These are phyloP conservation scores for Capreolus pygargus DNA, from an alignment of 2,113 vertebrate species.

Conservation along the genomic window DNA sequence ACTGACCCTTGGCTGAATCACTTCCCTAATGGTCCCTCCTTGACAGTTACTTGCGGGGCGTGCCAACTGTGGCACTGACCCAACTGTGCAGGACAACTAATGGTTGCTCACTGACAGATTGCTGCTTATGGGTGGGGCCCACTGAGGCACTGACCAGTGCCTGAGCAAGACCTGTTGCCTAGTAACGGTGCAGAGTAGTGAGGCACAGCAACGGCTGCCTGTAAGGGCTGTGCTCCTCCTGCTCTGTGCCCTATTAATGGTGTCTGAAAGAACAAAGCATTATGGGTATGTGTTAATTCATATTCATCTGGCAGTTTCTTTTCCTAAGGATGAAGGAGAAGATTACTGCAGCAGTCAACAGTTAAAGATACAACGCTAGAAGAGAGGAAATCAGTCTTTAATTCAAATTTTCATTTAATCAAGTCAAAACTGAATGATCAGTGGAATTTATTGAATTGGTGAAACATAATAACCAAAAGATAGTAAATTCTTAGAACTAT, in stretches of 20 bases:
- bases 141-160: neutral
- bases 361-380: neutral
- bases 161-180: neutral
- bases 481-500: constrained; percentile 5
- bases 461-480: constrained; percentile 27
- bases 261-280: neutral
- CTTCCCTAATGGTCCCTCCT: neutral
- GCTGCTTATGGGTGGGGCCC: neutral
- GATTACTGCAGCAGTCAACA: neutral
- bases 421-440: constrained; percentile 34
- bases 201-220: neutral
- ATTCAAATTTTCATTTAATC: constrained; percentile 53
- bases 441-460: constrained; percentile 25
- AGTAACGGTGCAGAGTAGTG: neutral
- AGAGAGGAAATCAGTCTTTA: neutral
- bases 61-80: neutral
- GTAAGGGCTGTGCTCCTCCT: neutral
- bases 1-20: neutral
- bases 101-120: neutral
- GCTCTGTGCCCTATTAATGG: neutral
- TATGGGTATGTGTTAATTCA: neutral
- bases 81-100: neutral
- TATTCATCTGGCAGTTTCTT: neutral
- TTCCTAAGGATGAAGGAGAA: neutral
- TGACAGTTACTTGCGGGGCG: neutral